A percentile compares a stretch with the other conserved stretches of the same genome.
These are phyloP conservation scores for Monochamus saltuarius DNA, from an alignment of 1,140 invertebrate genomes.

Conservation along the genomic window DNA sequence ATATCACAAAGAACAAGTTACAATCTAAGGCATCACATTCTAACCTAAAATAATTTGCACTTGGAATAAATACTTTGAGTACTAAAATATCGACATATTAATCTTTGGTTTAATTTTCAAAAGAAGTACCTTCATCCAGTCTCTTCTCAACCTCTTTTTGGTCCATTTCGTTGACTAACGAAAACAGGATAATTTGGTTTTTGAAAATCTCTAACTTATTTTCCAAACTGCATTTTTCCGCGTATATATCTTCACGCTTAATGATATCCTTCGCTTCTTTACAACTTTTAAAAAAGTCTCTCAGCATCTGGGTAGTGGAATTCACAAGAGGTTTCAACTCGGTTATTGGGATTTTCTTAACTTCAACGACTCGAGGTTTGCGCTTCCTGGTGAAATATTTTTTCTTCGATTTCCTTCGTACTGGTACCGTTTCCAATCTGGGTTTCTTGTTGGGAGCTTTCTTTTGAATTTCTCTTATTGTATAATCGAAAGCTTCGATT, in stretches of 20 bases:
- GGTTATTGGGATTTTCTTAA: conserved; percentile 7
- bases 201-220: conserved; percentile 11
- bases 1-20: too few relatives aligned
- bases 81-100: not conserved
- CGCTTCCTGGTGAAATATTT: conserved; percentile 4
- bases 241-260: not conserved
- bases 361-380: not conserved
- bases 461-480: conserved; percentile 27
- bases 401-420: conserved; percentile 3
- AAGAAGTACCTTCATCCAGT: conserved; percentile 2
- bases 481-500: conserved; percentile 31
- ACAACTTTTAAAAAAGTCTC: conserved; percentile 6
- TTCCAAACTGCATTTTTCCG: conserved; percentile 8
- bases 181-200: conserved; percentile 15
- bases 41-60: too few relatives aligned
- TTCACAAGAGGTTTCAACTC: conserved; percentile 13
- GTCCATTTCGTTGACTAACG: conserved; percentile 15
- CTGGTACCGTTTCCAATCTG: not conserved
- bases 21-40: too few relatives aligned
- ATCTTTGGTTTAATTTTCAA: conserved; percentile 12
- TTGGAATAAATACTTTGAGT: too few relatives aligned
- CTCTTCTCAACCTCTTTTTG: conserved; percentile 8
- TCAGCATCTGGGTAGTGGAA: conserved; percentile 13
- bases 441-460: conserved; percentile 8
- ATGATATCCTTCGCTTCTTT: conserved; percentile 10